These are phyloP conservation scores for Atopsyche davidsoni DNA, from an alignment of 1,140 invertebrate species.

Conservation along the genomic window DNA sequence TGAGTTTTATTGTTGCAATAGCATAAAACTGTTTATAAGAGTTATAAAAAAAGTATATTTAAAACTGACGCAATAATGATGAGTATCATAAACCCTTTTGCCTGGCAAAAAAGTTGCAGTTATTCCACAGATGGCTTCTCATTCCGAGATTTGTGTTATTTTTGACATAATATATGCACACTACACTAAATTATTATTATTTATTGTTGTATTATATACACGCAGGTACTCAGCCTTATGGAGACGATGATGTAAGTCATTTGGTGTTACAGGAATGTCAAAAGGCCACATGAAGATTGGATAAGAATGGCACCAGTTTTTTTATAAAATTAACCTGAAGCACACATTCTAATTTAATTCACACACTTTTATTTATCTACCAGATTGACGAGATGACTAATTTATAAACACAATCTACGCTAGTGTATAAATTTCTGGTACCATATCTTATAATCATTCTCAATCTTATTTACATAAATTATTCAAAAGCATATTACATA, in stretches of 20 bases:
- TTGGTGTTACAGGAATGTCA: conserved; percentile 30
- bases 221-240: conserved; percentile 29
- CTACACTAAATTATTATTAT: conserved; percentile 7
- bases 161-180: conserved; percentile 8
- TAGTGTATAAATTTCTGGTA: too few species aligned
- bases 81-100: background rate
- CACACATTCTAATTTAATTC: too few species aligned
- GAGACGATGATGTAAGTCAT: conserved; percentile 25
- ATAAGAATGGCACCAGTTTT: conserved; percentile 24
- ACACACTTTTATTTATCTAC: too few species aligned
- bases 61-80: background rate
- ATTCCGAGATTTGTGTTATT: conserved; percentile 5
- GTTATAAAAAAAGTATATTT: background rate
- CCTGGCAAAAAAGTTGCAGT: conserved; percentile 1
- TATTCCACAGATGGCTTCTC: background rate
- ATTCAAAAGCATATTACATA: too few species aligned
- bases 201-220: conserved; percentile 19
- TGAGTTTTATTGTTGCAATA: too few species aligned
- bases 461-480: too few species aligned
- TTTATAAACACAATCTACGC: too few species aligned
- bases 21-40: too few species aligned
- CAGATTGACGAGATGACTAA: too few species aligned
- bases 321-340: too few species aligned
- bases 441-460: too few species aligned
- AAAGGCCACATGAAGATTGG: conserved; percentile 28